Percentiles rank a stretch among this genome's conserved stretches.
Evolutionary conservation across 2,888 invertebrate species (phyloP).

Genomic region (Acronicta aceris): DNA sequence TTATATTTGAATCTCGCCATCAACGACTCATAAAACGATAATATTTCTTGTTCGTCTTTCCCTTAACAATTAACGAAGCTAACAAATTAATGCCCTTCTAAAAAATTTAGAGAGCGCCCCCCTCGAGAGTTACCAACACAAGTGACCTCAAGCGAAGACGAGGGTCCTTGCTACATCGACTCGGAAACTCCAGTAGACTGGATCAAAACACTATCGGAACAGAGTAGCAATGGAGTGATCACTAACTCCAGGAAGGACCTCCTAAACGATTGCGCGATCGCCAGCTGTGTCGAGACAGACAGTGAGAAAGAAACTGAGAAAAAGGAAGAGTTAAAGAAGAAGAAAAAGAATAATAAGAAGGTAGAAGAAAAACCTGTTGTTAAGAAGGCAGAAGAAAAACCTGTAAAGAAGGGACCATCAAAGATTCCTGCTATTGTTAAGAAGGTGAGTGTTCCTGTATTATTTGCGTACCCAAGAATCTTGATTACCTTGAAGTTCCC

Average conservation of each 20-base stretch:
- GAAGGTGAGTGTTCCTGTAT: neutral
- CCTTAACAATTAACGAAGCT: too few species aligned
- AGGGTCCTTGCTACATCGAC: constrained; percentile 85
- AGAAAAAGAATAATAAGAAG: constrained; percentile 59
- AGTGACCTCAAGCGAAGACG: constrained; percentile 84
- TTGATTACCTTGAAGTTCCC: too few species aligned
- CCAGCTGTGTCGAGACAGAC: constrained; percentile 77
- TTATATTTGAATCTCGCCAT: too few species aligned
- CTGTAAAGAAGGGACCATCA: neutral
- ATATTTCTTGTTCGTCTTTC: too few species aligned
- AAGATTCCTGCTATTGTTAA: neutral
- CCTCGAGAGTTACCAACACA: constrained; percentile 88
- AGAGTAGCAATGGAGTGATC: constrained; percentile 77
- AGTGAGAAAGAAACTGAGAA: constrained; percentile 65
- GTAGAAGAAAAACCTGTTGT: constrained; percentile 43
- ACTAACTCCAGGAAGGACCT: constrained; percentile 85
- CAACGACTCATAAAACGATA: too few species aligned
- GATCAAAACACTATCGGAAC: constrained; percentile 83
- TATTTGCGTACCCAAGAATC: too few species aligned
- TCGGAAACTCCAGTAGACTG: constrained; percentile 81
- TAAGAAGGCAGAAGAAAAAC: constrained; percentile 67
- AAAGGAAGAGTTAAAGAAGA: constrained; percentile 59
- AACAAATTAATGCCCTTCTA: too few species aligned
- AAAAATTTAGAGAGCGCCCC: constrained; percentile 83
- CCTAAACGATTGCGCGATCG: constrained; percentile 75